These are phyloP conservation scores for Lottia scabra DNA, from an alignment of 2,888 invertebrate genomes.

Conservation along the genomic window DNA sequence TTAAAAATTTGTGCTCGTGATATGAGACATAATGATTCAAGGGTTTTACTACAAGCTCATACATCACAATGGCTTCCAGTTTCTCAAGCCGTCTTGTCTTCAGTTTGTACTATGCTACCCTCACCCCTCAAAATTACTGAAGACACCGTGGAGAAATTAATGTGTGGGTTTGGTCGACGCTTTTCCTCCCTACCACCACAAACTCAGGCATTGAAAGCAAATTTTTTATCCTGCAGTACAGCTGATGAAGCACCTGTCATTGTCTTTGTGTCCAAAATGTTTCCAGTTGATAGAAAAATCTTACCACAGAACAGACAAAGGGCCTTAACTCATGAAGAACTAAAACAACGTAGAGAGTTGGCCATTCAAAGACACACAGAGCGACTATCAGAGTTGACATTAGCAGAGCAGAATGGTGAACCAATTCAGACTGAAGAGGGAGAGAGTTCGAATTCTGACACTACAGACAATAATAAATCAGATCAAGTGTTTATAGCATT, in stretches of 20 bases:
- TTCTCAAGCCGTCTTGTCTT: constrained; percentile 82
- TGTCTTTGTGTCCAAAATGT: constrained; percentile 91
- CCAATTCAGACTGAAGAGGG: neutral
- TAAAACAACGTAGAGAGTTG: constrained; percentile 77
- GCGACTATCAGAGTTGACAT: constrained; percentile 49
- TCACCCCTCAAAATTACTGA: constrained; percentile 81
- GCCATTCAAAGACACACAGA: constrained; percentile 78
- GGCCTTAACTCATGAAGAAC: constrained; percentile 81
- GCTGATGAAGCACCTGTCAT: constrained; percentile 77
- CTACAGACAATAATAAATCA: constrained; percentile 5
- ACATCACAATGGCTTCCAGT: constrained; percentile 92
- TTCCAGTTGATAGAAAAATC: constrained; percentile 79
- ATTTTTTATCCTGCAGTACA: constrained; percentile 75
- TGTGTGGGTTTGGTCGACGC: constrained; percentile 79
- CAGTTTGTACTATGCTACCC: constrained; percentile 85
- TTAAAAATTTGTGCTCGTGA: constrained; percentile 81
- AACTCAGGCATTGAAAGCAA: constrained; percentile 79
- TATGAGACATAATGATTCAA: constrained; percentile 80
- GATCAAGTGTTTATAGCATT: constrained; percentile 85
- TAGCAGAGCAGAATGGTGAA: neutral
- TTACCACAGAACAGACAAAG: constrained; percentile 83
- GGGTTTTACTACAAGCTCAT: constrained; percentile 83
- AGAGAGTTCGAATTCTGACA: neutral
- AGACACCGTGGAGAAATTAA: constrained; percentile 84
- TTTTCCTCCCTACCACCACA: constrained; percentile 78